Conservation (phyloP, 1,140 invertebrate species). For the Idris sp. region DNA sequence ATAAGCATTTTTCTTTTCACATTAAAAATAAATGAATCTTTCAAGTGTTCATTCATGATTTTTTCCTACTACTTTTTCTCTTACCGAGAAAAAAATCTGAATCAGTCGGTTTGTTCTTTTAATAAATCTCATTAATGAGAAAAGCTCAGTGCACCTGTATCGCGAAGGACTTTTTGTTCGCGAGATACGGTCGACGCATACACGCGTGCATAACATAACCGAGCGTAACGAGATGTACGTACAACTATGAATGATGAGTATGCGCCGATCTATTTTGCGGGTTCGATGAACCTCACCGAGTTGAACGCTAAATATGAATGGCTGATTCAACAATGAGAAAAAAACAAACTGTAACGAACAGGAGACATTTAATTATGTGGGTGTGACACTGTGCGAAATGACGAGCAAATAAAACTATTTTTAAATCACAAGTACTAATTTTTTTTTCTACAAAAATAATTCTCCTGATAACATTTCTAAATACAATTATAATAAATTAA, state of each 20-base stretch:
- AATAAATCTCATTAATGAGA: conserved; percentile 31
- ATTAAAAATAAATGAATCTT: too few relatives aligned
- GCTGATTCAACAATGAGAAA: conserved; percentile 2
- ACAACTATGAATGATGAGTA: conserved; percentile 46
- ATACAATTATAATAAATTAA: too few relatives aligned
- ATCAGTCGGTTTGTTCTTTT: conserved; percentile 6
- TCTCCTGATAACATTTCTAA: too few relatives aligned
- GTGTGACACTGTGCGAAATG: conserved; percentile 3
- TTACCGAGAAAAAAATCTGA: neutral
- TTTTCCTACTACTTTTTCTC: neutral
- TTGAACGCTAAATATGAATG: conserved; percentile 50
- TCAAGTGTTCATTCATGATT: conserved; percentile 21
- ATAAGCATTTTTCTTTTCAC: too few relatives aligned
- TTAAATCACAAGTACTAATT: too few relatives aligned
- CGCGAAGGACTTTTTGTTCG: conserved; percentile 41
- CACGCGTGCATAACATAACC: conserved; percentile 13
- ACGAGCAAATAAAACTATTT: too few relatives aligned
- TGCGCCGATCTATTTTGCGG: conserved; percentile 47
- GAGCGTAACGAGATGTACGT: conserved; percentile 25
- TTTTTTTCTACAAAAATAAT: too few relatives aligned
- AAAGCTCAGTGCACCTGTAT: conserved; percentile 27
- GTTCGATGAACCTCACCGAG: conserved; percentile 50
- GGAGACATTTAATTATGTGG: conserved; percentile 2
- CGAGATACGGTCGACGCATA: conserved; percentile 15
- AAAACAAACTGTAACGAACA: conserved; percentile 11